Percentiles rank a stretch among this genome's conserved stretches.
Conservation (phyloP, 2,888 invertebrate species). For the Microctonus brassicae region DNA sequence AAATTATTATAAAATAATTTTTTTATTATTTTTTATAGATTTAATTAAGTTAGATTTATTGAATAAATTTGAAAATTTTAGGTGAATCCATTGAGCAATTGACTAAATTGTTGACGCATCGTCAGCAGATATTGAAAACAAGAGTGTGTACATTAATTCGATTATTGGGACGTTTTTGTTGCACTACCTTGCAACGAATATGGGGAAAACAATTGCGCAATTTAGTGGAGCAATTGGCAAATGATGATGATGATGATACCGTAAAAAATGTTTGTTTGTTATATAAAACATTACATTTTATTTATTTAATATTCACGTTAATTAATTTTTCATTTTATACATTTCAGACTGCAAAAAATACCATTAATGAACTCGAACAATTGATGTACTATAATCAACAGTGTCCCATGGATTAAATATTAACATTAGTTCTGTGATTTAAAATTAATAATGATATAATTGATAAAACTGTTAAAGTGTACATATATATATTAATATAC, state of each 20-base stretch:
- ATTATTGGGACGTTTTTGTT: slow-evolving; percentile 78
- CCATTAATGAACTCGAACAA: slow-evolving; percentile 73
- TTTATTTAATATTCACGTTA: too few relatives aligned
- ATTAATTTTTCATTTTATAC: slow-evolving; percentile 12
- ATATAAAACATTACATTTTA: too few relatives aligned
- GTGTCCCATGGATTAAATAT: slow-evolving; percentile 37
- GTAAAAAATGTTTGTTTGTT: slow-evolving; percentile 65
- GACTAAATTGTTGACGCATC: slow-evolving; percentile 61
- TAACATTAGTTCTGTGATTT: neutral
- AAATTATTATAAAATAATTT: neutral
- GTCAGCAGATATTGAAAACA: slow-evolving; percentile 69
- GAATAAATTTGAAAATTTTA: slow-evolving; percentile 17
- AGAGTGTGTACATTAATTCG: slow-evolving; percentile 81
- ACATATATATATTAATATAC: neutral
- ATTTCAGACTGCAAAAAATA: slow-evolving; percentile 72
- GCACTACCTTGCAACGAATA: slow-evolving; percentile 75
- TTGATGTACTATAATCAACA: slow-evolving; percentile 64
- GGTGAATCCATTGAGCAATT: slow-evolving; percentile 49
- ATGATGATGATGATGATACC: slow-evolving; percentile 75
- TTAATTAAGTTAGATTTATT: neutral
- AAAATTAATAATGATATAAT: slow-evolving; percentile 9
- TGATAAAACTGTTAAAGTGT: neutral
- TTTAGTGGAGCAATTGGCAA: slow-evolving; percentile 74
- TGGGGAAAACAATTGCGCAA: slow-evolving; percentile 77
- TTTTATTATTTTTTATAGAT: neutral